Evolutionary conservation across 2,888 invertebrate species (phyloP).

Genomic region (Hemicrepidius hirtus): DNA sequence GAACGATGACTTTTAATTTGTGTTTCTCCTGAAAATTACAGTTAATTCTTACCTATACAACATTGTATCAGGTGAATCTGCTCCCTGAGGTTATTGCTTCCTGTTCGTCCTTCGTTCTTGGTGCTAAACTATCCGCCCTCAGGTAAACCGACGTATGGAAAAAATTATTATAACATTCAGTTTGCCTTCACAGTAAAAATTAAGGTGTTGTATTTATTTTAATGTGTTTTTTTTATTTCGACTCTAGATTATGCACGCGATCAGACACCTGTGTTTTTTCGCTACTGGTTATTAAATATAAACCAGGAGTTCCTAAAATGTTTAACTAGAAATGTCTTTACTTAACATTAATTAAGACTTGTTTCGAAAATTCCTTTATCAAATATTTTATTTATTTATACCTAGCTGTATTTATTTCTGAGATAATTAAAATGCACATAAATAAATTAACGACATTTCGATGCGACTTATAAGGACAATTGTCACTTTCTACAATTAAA

Average conservation of each 20-base stretch:
- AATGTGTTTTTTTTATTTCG: constrained; percentile 9
- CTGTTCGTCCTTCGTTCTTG: neutral
- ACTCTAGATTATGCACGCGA: constrained; percentile 6
- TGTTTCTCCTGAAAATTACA: constrained; percentile 19
- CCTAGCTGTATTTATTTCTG: no score
- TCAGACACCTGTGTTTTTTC: constrained; percentile 29
- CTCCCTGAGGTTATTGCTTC: neutral
- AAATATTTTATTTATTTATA: no score
- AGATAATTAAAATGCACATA: constrained; percentile 6
- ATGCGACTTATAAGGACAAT: constrained; percentile 8
- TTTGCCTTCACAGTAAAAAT: constrained; percentile 6
- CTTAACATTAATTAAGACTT: no score
- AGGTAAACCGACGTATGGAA: neutral
- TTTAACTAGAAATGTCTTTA: no score
- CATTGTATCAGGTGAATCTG: neutral
- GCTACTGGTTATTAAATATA: constrained; percentile 34
- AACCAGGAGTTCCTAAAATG: neutral
- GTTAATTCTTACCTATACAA: constrained; percentile 8
- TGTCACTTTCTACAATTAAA: constrained; percentile 28
- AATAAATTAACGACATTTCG: constrained; percentile 17
- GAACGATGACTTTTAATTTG: constrained; percentile 33
- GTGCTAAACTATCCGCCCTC: neutral
- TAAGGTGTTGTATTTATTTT: constrained; percentile 15
- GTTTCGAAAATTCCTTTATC: no score
- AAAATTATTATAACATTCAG: neutral